Evolutionary conservation across 2,797 vertebrate species (phyloP).

Genomic region (Hafferia zeledoni): DNA sequence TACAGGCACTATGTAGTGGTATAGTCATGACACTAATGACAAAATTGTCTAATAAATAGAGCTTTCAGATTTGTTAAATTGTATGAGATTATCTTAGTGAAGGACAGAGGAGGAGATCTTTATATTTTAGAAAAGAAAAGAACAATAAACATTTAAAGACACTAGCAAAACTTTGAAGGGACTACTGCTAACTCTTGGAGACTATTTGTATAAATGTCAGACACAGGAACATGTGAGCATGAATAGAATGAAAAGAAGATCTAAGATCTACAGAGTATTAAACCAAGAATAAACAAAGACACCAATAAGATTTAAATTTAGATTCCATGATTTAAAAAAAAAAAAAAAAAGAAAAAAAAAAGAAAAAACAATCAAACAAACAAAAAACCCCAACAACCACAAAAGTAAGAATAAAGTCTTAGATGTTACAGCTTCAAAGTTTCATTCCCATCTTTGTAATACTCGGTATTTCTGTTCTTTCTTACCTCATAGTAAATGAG

Average conservation of each 20-base stretch:
- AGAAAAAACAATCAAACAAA: too few relatives aligned
- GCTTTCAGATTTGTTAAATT: not conserved
- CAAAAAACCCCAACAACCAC: too few relatives aligned
- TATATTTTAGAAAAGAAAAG: not conserved
- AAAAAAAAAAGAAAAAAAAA: accelerated
- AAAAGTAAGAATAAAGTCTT: not conserved
- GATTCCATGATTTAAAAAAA: not conserved
- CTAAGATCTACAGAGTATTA: not conserved
- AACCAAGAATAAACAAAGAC: not conserved
- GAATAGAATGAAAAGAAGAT: not conserved
- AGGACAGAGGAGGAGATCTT: not conserved
- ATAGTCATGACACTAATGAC: not conserved
- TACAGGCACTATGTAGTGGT: not conserved
- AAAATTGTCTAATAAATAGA: not conserved
- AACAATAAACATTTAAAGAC: not conserved
- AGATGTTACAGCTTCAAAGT: not conserved
- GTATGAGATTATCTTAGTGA: not conserved
- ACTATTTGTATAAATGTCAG: not conserved
- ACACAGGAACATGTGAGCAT: not conserved
- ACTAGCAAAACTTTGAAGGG: not conserved
- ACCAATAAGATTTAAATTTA: not conserved
- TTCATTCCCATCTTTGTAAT: not conserved
- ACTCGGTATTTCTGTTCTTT: not conserved
- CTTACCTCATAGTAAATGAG: not conserved
- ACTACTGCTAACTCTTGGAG: not conserved